A percentile compares a stretch with the other conserved stretches of the same genome.
Evolutionary conservation across 2,888 invertebrate genomes (phyloP).

Genomic region (Pachliopta kotzebuea): DNA sequence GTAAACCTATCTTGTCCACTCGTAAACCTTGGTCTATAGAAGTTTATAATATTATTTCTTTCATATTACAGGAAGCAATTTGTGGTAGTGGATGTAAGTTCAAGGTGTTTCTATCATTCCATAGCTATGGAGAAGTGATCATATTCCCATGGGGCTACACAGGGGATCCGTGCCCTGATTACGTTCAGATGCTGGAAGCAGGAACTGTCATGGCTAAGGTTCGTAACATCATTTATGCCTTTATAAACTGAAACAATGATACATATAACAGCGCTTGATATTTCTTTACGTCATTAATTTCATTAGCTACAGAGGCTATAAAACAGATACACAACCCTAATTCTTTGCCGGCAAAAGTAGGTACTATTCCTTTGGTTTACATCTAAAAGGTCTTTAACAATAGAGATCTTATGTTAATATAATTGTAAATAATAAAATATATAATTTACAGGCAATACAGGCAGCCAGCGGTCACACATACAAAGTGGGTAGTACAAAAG

Average conservation of each 20-base stretch:
- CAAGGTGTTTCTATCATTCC: slow-evolving; percentile 69
- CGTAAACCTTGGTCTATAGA: too few species aligned
- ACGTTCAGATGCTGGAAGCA: slow-evolving; percentile 65
- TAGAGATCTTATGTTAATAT: not conserved
- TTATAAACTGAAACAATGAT: too few species aligned
- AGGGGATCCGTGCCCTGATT: slow-evolving; percentile 62
- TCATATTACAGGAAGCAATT: slow-evolving; percentile 48
- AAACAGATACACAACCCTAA: too few species aligned
- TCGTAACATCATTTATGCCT: not conserved
- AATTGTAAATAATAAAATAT: not conserved
- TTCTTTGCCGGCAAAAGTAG: too few species aligned
- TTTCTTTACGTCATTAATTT: too few species aligned
- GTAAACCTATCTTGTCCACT: too few species aligned
- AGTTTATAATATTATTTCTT: not conserved
- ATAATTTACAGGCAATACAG: slow-evolving; percentile 54
- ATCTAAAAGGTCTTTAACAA: too few species aligned
- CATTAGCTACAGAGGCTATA: too few species aligned
- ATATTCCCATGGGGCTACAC: slow-evolving; percentile 75
- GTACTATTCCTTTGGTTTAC: too few species aligned
- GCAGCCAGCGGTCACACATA: slow-evolving; percentile 58
- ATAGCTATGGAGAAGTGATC: slow-evolving; percentile 72
- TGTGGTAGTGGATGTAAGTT: slow-evolving; percentile 44
- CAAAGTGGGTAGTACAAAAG: slow-evolving; percentile 72
- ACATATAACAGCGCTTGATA: too few species aligned
- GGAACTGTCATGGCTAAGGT: slow-evolving; percentile 70